Evolutionary conservation across 1,140 invertebrate species (phyloP).

Genomic region (Temnothorax longispinosus): DNA sequence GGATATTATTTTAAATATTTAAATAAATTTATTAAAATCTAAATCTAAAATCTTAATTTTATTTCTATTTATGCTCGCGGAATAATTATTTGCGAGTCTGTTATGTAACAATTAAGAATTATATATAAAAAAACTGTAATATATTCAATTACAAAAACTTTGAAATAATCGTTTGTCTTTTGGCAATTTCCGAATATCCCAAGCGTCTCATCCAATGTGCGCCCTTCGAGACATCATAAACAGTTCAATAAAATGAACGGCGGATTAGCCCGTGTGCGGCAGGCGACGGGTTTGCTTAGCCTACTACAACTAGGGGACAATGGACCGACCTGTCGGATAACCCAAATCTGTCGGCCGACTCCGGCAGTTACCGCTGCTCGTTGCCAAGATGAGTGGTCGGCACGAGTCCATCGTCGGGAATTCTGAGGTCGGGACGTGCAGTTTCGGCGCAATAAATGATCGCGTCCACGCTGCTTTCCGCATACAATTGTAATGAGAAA

Average conservation of each 20-base stretch:
- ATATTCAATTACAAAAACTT: neutral
- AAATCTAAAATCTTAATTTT: neutral
- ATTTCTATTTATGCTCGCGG: neutral
- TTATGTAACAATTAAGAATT: too few relatives aligned
- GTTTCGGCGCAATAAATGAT: slow-evolving; percentile 49
- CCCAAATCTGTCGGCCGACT: slow-evolving; percentile 61
- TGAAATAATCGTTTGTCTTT: neutral
- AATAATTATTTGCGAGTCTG: neutral
- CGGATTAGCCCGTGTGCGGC: slow-evolving; percentile 18
- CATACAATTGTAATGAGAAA: slow-evolving; percentile 56
- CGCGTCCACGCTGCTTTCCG: slow-evolving; percentile 28
- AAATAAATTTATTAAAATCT: neutral
- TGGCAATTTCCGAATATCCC: neutral
- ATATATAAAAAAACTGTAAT: neutral
- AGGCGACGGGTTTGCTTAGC: slow-evolving; percentile 38
- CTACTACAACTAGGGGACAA: slow-evolving; percentile 34
- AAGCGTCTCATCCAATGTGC: neutral
- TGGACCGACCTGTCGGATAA: slow-evolving; percentile 61
- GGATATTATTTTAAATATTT: neutral
- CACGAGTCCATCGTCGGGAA: slow-evolving; percentile 37
- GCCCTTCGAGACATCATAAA: neutral
- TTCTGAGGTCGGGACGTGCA: slow-evolving; percentile 44
- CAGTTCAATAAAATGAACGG: slow-evolving; percentile 53
- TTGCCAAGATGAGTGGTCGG: slow-evolving; percentile 58
- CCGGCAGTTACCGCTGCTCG: slow-evolving; percentile 27